phyloP scores from a whole-genome alignment of 1,140 invertebrate species.

The Neotoxoptera formosana region DNA sequence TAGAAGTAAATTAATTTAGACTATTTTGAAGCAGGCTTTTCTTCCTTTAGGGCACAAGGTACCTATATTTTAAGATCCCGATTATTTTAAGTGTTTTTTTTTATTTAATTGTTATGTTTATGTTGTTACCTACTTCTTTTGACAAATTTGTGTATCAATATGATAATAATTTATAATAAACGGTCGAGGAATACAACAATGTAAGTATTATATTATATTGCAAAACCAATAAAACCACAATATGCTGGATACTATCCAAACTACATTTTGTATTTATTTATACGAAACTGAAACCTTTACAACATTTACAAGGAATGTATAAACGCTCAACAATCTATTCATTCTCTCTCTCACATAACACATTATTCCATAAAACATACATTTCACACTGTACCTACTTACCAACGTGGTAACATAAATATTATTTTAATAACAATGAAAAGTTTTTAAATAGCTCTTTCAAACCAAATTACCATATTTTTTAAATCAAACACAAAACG shows the following conservation, averaged over 20 bases:
- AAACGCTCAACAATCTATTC: not conserved
- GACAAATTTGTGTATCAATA: not conserved
- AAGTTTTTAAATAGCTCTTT: not conserved
- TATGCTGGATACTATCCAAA: not conserved
- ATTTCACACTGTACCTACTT: not conserved
- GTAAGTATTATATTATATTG: not conserved
- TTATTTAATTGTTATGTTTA: too few species aligned
- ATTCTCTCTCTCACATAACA: not conserved
- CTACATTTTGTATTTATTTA: not conserved
- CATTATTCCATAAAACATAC: conserved; percentile 10
- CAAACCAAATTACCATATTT: not conserved
- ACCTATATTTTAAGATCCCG: too few species aligned
- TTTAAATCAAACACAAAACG: not conserved
- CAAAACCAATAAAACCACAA: conserved; percentile 4
- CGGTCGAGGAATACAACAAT: not conserved
- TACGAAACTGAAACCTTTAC: not conserved
- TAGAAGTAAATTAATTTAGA: too few species aligned
- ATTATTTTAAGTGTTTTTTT: too few species aligned
- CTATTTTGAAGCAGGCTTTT: too few species aligned
- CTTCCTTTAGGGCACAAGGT: too few species aligned
- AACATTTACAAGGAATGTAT: not conserved
- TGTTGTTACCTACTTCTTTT: not conserved
- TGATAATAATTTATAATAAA: not conserved
- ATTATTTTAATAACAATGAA: conserved; percentile 22
- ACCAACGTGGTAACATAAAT: not conserved